Percentiles rank a stretch among this genome's conserved stretches.
These are phyloP conservation scores for Tragelaphus buxtoni DNA, from an alignment of 2,113 vertebrate genomes.

Conservation along the genomic window DNA sequence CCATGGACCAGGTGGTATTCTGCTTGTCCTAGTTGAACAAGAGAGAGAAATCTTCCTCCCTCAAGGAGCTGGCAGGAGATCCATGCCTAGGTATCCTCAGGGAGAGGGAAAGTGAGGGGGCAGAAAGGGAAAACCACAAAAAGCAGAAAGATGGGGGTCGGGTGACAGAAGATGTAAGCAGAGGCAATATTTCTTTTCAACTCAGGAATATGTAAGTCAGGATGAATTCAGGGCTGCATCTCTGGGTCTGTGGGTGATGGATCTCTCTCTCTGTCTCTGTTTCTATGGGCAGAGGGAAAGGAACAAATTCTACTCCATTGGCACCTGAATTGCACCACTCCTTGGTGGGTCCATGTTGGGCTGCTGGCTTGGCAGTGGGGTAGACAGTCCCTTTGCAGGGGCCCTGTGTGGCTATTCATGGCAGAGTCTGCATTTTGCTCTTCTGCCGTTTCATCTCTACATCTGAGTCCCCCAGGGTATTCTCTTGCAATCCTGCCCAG, in stretches of 20 bases:
- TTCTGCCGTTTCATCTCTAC: neutral
- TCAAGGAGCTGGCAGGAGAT: neutral
- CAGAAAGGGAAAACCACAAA: neutral
- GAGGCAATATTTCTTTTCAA: neutral
- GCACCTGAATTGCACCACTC: accelerated
- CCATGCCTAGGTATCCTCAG: neutral
- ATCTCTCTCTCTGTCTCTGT: accelerated
- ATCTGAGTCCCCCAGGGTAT: neutral
- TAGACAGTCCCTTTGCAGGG: neutral
- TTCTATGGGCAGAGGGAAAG: neutral
- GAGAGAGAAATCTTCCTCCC: neutral
- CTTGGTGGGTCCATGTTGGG: accelerated
- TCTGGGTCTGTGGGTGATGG: neutral
- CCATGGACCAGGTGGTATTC: neutral
- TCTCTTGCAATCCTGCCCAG: neutral
- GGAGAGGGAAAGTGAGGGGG: neutral
- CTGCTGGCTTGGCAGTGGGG: neutral
- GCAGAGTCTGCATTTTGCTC: neutral
- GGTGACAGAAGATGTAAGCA: neutral
- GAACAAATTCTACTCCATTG: neutral
- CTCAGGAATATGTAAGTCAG: no score
- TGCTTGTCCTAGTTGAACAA: neutral
- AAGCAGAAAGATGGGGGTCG: neutral
- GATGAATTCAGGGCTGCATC: neutral
- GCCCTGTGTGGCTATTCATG: accelerated